Evolutionary conservation across 1,140 invertebrate species (phyloP), one percentile per base, ranked within the genome.

Genomic region (Rhizoglyphus robini): DNA sequence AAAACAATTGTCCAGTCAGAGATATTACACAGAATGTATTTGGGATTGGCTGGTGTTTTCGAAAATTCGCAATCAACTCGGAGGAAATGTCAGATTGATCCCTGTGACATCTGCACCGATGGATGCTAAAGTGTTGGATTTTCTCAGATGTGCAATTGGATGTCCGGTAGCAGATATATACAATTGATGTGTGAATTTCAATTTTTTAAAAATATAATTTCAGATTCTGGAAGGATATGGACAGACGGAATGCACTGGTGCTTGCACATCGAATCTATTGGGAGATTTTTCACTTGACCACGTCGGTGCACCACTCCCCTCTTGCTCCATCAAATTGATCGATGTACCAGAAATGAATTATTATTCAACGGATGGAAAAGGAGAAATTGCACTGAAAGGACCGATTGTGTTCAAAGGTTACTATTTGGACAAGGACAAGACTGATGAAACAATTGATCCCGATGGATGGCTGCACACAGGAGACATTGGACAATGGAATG

Each of bases 331-430:
- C 54, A 97, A 97, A 82, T 77, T 99, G 68, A 86, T 88, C 27
- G 94, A 97, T 78, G 93, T 97, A 63, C 91, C 94, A 65, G 94
- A 98, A 75, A 96, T 98, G 91, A 89, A 95, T 74, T 98, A 97
- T 74, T 95, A 82, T 78, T 87, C 92, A 64, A 79, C 82, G 69
- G 86, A 88, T 72, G 86, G 87, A 67, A 71, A 74, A 67, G 74
- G 73, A 1, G 90, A 94, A 76, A 85, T 92, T 68, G 95, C 91
- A 73, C 86, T 96, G 25, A 88, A 90, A 72, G 93, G 92, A 41
- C 85, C 88, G 25, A 95, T 91, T 73, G 74, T 80, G 48, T 78
- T 79, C 70, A 69, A 74, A 64, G 87, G 87, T 1, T 97, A 96
- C 75, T 92, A 87, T 73, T 95, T 93, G 74, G 88, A 96, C 77